Base-by-base conservation (phyloP, 2,113 vertebrate genomes). In the Oceanodroma tethys region DNA sequence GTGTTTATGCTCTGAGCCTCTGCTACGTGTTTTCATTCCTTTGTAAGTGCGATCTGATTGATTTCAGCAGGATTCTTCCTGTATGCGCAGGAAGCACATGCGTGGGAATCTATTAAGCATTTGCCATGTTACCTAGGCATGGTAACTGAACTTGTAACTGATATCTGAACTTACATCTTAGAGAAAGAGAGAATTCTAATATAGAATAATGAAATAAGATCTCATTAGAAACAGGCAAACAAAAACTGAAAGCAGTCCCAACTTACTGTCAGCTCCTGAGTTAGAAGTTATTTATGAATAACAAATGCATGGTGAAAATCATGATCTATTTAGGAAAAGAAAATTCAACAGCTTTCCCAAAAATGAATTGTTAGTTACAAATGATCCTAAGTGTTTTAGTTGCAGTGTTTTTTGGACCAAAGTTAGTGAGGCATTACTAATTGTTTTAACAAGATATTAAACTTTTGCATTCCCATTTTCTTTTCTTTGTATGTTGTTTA, bases 401-500 rank as follows among this genome's bases (percentile, higher is more conserved):
- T 93, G 25, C 48, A 58, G 8, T 73, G 34, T 0, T 3, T 68
- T 85, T 56, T 83, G 42, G 45, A 62, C 29, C 59, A 86, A 60
- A 80, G 92, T 80, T 93, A 78, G 62, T 60, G 23, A 79, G 29
- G 56, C 59, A 75, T 58, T 84, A 25, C 27, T 60, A 40, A 47
- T 50, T 63, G 53, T 83, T 95, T 85, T 67, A 92, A 62, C 9
- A 68, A 87, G 15, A 73, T 20, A 48, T 63, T 86, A 95, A 93
- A 84, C 75, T 95, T 97, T 68, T 79, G 8, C 84, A 30, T 88
- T 81, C 29, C 29, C 48, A 58, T 95, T 93, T 95, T 94, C 30
- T 96, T 81, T 60, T 82, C 45, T 86, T 95, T 92, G 55, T 87
- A 30, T 88, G 42, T 55, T 95, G 80, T 96, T 97, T 88, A 87